Conservation (phyloP, 2,113 vertebrate genomes). For the Enhydra lutris region DNA sequence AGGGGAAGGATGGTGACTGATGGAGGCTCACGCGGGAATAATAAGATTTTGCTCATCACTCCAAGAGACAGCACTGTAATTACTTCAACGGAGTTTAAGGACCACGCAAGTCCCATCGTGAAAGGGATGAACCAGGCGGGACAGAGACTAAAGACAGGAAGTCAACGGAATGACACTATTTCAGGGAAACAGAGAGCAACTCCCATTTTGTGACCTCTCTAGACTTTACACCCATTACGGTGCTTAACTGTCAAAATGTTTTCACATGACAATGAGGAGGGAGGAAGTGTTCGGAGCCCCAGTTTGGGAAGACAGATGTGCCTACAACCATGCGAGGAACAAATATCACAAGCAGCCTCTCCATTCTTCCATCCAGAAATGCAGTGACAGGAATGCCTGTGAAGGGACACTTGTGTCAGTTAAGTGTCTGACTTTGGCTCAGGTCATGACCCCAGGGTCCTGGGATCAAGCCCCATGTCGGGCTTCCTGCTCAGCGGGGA, state of each 20-base stretch:
- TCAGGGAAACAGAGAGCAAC: background rate
- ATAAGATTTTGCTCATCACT: background rate
- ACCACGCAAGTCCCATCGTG: accelerated
- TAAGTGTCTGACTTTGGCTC: too few relatives aligned
- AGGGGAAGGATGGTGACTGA: background rate
- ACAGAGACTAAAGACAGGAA: too few relatives aligned
- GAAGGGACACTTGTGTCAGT: too few relatives aligned
- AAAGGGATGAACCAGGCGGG: too few relatives aligned
- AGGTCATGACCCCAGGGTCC: too few relatives aligned
- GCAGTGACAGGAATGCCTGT: accelerated
- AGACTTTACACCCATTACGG: accelerated
- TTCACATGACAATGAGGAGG: background rate
- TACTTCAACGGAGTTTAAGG: background rate
- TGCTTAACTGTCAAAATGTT: background rate
- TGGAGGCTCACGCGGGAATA: background rate
- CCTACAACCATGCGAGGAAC: accelerated
- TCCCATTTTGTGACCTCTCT: background rate
- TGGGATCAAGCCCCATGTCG: too few relatives aligned
- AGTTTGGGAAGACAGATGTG: too few relatives aligned
- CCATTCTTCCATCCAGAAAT: too few relatives aligned
- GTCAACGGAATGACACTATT: background rate
- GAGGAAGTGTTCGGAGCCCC: accelerated
- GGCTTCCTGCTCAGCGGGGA: background rate
- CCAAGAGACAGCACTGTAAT: accelerated
- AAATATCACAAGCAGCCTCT: accelerated